These are phyloP conservation scores for Rhinophrynus dorsalis DNA, from an alignment of 2,797 vertebrate genomes.

Conservation along the genomic window DNA sequence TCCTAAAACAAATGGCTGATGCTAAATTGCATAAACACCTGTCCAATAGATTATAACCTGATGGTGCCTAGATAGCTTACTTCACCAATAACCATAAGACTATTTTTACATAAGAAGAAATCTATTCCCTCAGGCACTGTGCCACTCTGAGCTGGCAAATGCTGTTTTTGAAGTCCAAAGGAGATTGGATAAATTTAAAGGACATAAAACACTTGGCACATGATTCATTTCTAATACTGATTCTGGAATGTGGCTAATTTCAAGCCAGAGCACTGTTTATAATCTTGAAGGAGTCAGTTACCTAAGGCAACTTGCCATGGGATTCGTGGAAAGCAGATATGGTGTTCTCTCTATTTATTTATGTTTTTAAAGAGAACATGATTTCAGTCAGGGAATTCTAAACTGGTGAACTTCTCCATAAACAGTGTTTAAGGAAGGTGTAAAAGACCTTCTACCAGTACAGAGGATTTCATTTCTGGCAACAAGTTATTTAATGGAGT, in stretches of 20 bases:
- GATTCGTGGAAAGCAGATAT: not conserved
- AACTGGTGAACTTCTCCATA: too few relatives aligned
- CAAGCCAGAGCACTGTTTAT: not conserved
- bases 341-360: too few relatives aligned
- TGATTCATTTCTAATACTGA: not conserved
- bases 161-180: too few relatives aligned
- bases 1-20: too few relatives aligned
- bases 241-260: not conserved
- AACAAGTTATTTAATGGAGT: too few relatives aligned
- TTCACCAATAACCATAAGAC: not conserved
- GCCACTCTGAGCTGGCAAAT: too few relatives aligned
- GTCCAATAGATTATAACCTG: not conserved
- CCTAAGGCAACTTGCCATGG: not conserved
- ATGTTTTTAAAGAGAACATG: too few relatives aligned
- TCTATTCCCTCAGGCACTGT: not conserved
- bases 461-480: too few relatives aligned
- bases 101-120: not conserved
- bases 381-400: too few relatives aligned
- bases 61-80: not conserved
- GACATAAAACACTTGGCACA: not conserved
- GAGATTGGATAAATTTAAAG: not conserved
- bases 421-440: too few relatives aligned
- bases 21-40: too few relatives aligned
- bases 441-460: too few relatives aligned
- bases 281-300: not conserved